These are phyloP conservation scores for Drosophila dives DNA, from an alignment of 2,888 invertebrate genomes.

Conservation along the genomic window DNA sequence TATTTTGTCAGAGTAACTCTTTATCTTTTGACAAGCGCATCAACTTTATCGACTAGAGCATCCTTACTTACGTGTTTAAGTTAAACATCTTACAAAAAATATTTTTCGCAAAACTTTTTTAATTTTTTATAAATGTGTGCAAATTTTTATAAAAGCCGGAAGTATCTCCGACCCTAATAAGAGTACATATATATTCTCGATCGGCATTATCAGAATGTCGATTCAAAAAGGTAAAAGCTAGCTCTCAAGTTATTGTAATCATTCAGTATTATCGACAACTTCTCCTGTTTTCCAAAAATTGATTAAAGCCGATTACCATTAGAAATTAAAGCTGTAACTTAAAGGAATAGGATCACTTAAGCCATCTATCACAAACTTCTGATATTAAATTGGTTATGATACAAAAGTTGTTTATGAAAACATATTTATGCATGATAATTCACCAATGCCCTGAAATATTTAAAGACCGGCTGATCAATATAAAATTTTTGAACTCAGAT, in stretches of 20 bases:
- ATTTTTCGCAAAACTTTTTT: background rate
- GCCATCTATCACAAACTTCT: background rate
- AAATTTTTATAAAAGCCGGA: background rate
- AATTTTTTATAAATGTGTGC: background rate
- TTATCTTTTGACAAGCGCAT: background rate
- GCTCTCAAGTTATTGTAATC: background rate
- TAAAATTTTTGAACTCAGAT: background rate
- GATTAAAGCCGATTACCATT: background rate
- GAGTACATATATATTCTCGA: background rate
- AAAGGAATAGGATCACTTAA: background rate
- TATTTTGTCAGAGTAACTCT: background rate
- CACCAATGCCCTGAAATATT: background rate
- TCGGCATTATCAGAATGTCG: background rate
- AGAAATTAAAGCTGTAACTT: background rate
- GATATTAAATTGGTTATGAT: background rate
- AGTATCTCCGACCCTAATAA: background rate
- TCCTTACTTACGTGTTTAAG: background rate
- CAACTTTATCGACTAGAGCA: background rate
- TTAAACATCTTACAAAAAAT: background rate
- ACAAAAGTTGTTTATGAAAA: background rate
- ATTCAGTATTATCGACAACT: background rate
- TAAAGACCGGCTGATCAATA: background rate
- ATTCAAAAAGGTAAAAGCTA: background rate
- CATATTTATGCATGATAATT: background rate
- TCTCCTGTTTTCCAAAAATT: background rate